These are phyloP conservation scores for Phaenicophaeus curvirostris DNA, from an alignment of 2,797 vertebrate species.

Conservation along the genomic window DNA sequence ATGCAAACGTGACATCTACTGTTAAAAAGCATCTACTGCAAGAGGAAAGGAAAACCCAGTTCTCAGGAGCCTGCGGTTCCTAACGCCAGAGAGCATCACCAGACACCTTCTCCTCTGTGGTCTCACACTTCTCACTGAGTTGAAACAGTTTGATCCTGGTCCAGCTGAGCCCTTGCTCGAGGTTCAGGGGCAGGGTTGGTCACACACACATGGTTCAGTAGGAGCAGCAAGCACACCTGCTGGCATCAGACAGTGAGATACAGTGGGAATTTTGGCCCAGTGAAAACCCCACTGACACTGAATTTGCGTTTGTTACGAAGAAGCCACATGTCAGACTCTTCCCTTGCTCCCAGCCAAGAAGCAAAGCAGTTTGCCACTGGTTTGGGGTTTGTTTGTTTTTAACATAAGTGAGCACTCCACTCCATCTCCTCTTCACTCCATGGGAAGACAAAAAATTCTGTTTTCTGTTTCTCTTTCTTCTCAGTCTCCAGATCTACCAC, in stretches of 20 bases:
- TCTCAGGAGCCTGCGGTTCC: accelerated
- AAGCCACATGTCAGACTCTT: accelerated
- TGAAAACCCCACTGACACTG: not conserved
- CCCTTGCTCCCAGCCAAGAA: not conserved
- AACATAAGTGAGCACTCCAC: not conserved
- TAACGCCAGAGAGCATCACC: too few species aligned
- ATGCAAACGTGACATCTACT: slow-evolving; percentile 53
- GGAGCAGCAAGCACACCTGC: not conserved
- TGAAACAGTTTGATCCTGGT: accelerated
- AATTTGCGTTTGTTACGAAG: accelerated
- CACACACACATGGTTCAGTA: accelerated
- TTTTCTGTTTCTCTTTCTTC: not conserved
- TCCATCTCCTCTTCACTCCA: not conserved
- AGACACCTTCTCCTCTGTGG: accelerated
- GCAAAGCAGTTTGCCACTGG: not conserved
- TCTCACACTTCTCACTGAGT: accelerated
- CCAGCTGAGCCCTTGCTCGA: not conserved
- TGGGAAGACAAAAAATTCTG: accelerated
- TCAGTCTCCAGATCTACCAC: not conserved
- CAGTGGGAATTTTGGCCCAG: not conserved
- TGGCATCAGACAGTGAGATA: accelerated
- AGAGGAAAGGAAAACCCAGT: accelerated
- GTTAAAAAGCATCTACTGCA: slow-evolving; percentile 39
- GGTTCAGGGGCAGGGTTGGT: not conserved
- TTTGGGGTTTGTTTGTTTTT: too few species aligned